Percentiles rank a stretch among this genome's conserved stretches.
Conservation (phyloP, 1,140 invertebrate genomes). For the Aradophagus sp. region DNA sequence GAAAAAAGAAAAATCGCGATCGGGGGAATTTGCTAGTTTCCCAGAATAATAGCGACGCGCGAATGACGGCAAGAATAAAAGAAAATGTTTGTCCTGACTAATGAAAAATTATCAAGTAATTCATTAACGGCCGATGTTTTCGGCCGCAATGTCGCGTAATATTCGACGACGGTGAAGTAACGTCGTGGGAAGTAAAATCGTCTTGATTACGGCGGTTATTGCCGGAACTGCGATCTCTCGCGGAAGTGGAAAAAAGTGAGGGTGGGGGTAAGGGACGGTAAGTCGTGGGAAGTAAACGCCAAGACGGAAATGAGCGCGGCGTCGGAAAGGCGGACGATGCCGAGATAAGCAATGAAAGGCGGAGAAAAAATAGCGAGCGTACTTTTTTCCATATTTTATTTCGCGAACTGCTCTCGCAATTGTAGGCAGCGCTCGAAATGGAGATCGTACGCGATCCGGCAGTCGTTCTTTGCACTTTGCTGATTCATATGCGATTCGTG, state of each 20-base stretch:
- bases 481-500: conserved; percentile 57
- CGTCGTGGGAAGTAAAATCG: conserved; percentile 59
- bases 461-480: conserved; percentile 53
- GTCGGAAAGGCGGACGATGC: conserved; percentile 41
- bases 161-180: conserved; percentile 44
- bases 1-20: no score
- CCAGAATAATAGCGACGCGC: no score
- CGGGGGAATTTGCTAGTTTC: no score
- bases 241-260: conserved; percentile 10
- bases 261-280: no score
- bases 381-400: conserved; percentile 64
- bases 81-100: conserved; percentile 16
- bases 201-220: conserved; percentile 68
- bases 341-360: conserved; percentile 66
- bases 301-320: conserved; percentile 56
- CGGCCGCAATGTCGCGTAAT: conserved; percentile 44
- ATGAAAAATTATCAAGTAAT: conserved; percentile 51
- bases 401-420: conserved; percentile 59
- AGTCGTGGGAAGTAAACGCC: conserved; percentile 36
- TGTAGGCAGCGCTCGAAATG: conserved; percentile 60
- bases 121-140: conserved; percentile 42
- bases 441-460: conserved; percentile 62
- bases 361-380: conserved; percentile 54
- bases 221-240: conserved; percentile 57
- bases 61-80: no score